Evolutionary conservation across 2,888 invertebrate species (phyloP), one percentile per base, ranked within the genome.

Genomic region (Lagria hirta): DNA sequence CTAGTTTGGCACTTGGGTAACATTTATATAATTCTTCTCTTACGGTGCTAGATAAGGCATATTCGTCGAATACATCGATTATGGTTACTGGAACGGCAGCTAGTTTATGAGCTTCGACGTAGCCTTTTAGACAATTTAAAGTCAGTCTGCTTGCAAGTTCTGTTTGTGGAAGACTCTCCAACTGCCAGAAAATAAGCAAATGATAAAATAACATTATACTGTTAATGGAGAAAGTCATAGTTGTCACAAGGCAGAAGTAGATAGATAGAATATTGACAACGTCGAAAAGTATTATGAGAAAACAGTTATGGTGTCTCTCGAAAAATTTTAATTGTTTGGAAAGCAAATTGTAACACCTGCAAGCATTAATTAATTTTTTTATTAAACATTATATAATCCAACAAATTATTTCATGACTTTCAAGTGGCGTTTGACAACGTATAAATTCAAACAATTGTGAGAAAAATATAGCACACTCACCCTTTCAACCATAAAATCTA

Each of bases 401-500:
- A n/a, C n/a, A n/a, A n/a, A n/a, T n/a, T n/a, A 10, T 13, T 12
- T 12, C 7, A 12, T 29, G 14, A 29, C 8, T 12, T 29, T 7
- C 10, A 29, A 8, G n/a, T n/a, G n/a, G n/a, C n/a, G n/a, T n/a
- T n/a, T n/a, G n/a, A n/a, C n/a, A n/a, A n/a, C n/a, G n/a, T n/a
- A n/a, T n/a, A n/a, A n/a, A n/a, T 16, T n/a, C 7, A 5, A 11
- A 7, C 2, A 5, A 14, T 30, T 3, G 10, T 3, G 5, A 16
- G 24, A n/a, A n/a, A n/a, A n/a, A n/a, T n/a, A n/a, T n/a, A n/a
- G n/a, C 16, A 13, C 11, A 2, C 35, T 36, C 33, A 91, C 91
- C 73, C 83, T 81, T 74, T 91, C 90, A 11, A 89, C 88, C 87
- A 93, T 89, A 66, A 93, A 93, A 69, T 93, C 92, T 51, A 91